Conservation (phyloP, 2,888 invertebrate genomes). For the Muschampia staudingeri region DNA sequence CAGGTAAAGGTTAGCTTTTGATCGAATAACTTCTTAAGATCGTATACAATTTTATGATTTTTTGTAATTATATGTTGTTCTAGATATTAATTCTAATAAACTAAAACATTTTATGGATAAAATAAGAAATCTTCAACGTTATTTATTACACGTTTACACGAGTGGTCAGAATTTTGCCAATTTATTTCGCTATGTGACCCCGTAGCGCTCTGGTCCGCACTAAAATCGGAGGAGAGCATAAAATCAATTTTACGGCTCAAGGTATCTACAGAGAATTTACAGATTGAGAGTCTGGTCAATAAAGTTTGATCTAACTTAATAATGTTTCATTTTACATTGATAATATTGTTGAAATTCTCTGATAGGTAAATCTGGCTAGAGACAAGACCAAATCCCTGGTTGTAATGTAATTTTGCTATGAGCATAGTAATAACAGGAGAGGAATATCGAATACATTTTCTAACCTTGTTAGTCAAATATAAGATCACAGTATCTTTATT, state of each 20-base stretch:
- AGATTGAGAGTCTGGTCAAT: slow-evolving; percentile 8
- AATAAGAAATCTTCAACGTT: background rate
- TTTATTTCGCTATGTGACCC: slow-evolving; percentile 26
- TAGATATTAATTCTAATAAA: background rate
- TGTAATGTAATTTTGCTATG: background rate
- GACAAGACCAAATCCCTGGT: background rate
- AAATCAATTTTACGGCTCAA: slow-evolving; percentile 62
- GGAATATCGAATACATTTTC: background rate
- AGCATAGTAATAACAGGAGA: background rate
- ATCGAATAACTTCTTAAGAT: too few species aligned
- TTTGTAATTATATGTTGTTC: too few species aligned
- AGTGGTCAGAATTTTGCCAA: slow-evolving; percentile 14
- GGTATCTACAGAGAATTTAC: slow-evolving; percentile 40
- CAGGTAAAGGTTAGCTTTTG: background rate
- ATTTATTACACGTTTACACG: background rate
- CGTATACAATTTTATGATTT: too few species aligned
- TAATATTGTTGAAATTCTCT: background rate
- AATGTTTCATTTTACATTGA: background rate
- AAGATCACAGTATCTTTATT: background rate
- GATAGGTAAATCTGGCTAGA: background rate
- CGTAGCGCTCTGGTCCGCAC: slow-evolving; percentile 50
- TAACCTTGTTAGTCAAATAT: too few species aligned
- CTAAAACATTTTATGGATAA: background rate
- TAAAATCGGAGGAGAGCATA: slow-evolving; percentile 51
- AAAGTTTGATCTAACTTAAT: slow-evolving; percentile 26